These are phyloP conservation scores for Neosilurus hyrtlii DNA, from an alignment of 2,797 vertebrate genomes.

Conservation along the genomic window DNA sequence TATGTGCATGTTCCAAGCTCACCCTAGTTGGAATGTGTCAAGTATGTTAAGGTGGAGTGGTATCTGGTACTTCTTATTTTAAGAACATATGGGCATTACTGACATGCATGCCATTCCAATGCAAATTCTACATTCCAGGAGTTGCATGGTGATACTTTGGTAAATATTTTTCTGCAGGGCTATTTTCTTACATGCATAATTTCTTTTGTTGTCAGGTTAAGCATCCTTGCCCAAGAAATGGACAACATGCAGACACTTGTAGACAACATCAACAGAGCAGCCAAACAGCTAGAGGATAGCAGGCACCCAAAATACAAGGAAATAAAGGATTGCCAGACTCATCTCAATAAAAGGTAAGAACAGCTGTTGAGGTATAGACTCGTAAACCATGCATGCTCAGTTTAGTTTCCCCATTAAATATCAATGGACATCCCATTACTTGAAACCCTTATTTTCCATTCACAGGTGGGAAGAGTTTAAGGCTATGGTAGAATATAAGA, in stretches of 20 bases:
- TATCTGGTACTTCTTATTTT: constrained; percentile 16
- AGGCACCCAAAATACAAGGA: constrained; percentile 86
- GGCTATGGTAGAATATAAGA: constrained; percentile 80
- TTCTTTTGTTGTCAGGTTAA: constrained; percentile 76
- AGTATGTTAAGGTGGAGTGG: constrained; percentile 14
- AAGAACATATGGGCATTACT: constrained; percentile 24
- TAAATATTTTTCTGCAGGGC: constrained; percentile 9
- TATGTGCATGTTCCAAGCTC: constrained; percentile 56
- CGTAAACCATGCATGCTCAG: neutral
- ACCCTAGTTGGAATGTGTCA: constrained; percentile 18
- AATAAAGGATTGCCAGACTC: constrained; percentile 81
- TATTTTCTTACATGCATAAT: neutral
- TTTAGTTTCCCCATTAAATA: neutral
- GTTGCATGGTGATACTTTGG: neutral
- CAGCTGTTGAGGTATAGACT: neutral
- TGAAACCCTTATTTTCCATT: neutral
- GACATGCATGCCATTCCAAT: constrained; percentile 6
- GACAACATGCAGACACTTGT: constrained; percentile 80
- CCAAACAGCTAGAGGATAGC: constrained; percentile 85
- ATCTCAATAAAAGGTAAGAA: constrained; percentile 84
- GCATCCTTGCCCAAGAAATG: constrained; percentile 89
- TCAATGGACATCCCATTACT: neutral
- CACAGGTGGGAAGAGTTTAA: constrained; percentile 89
- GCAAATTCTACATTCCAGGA: neutral
- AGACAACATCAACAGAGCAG: constrained; percentile 81